Conservation (phyloP, 2,888 invertebrate genomes). For the Ganaspis brasiliensis region DNA sequence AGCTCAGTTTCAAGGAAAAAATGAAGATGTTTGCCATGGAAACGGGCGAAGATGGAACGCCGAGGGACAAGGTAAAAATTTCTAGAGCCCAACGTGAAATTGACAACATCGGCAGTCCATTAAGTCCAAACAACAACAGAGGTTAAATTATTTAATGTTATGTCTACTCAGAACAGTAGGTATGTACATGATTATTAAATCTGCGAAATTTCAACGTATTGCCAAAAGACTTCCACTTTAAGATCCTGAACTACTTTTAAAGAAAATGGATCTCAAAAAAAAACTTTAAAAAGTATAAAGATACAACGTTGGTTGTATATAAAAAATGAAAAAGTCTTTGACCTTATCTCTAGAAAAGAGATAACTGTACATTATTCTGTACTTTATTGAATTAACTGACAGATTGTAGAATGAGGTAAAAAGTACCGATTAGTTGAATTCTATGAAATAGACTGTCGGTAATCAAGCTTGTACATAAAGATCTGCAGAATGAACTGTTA, state of each 20-base stretch:
- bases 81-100: slow-evolving; percentile 97
- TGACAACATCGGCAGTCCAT: slow-evolving; percentile 85
- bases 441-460: not conserved
- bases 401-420: slow-evolving; percentile 26
- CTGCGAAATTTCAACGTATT: slow-evolving; percentile 24
- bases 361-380: slow-evolving; percentile 37
- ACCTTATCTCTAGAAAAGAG: not conserved
- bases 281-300: slow-evolving; percentile 5
- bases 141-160: slow-evolving; percentile 40
- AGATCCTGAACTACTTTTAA: slow-evolving; percentile 26
- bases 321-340: not conserved
- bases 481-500: slow-evolving; percentile 57
- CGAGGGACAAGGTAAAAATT: slow-evolving; percentile 97
- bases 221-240: slow-evolving; percentile 15
- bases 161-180: slow-evolving; percentile 21
- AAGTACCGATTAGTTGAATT: slow-evolving; percentile 15
- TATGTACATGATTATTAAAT: slow-evolving; percentile 26
- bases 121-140: slow-evolving; percentile 73
- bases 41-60: slow-evolving; percentile 93
- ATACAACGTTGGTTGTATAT: not conserved
- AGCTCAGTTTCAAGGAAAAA: slow-evolving; percentile 98
- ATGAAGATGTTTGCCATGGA: slow-evolving; percentile 99
- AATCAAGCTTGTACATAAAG: slow-evolving; percentile 49
- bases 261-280: slow-evolving; percentile 13
- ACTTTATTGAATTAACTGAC: slow-evolving; percentile 32